phyloP scores from a whole-genome alignment of 2,797 vertebrate genomes.

The Hyperoplus lanceolatus region DNA sequence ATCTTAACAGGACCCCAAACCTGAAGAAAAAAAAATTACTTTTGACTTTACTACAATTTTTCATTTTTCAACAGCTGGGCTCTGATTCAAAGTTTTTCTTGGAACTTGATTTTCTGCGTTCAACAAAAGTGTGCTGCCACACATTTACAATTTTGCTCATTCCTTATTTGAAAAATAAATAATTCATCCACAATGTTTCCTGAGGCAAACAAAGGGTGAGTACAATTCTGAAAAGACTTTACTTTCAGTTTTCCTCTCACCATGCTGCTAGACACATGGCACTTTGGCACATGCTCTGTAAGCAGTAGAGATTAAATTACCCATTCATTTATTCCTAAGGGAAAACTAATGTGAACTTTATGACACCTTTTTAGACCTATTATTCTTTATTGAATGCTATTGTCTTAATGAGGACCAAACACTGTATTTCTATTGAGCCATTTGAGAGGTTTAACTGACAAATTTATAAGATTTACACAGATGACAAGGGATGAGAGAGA shows the following conservation, averaged over 20 bases:
- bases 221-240: background rate
- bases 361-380: no score
- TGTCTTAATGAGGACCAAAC: background rate
- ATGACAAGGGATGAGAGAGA: background rate
- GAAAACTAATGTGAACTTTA: no score
- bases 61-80: background rate
- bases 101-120: slow-evolving; percentile 18
- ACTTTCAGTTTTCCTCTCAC: background rate
- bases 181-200: slow-evolving; percentile 77
- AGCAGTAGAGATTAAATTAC: background rate
- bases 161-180: background rate
- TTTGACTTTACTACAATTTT: background rate
- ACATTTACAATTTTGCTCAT: background rate
- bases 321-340: background rate
- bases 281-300: slow-evolving; percentile 16
- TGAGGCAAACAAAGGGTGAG: slow-evolving; percentile 80
- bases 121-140: background rate
- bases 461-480: background rate
- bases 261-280: slow-evolving; percentile 28
- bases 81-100: slow-evolving; percentile 6
- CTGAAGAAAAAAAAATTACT: background rate
- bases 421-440: background rate
- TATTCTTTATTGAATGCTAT: no score
- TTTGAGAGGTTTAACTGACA: background rate
- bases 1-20: background rate